These are phyloP conservation scores for Caenorhabditis plicata DNA, from an alignment of 2,888 invertebrate genomes.

Conservation along the genomic window DNA sequence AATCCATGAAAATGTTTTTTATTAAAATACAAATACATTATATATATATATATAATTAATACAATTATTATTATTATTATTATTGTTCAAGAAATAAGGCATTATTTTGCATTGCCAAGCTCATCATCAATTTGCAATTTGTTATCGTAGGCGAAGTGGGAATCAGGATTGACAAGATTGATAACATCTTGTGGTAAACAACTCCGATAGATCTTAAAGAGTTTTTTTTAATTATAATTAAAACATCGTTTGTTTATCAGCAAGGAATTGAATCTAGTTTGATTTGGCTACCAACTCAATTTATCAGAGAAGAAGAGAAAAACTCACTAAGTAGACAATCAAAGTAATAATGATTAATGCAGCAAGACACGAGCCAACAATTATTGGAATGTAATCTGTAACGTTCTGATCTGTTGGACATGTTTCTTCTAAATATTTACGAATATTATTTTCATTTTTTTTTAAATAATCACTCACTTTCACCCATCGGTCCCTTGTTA, in stretches of 20 bases:
- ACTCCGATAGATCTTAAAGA: constrained; percentile 42
- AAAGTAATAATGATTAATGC: constrained; percentile 38
- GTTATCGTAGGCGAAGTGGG: constrained; percentile 30
- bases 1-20: too few relatives aligned
- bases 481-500: too few relatives aligned
- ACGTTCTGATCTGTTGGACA: constrained; percentile 42
- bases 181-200: constrained; percentile 42
- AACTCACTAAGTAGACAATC: constrained; percentile 38
- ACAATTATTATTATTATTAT: constrained; percentile 4
- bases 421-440: constrained; percentile 25
- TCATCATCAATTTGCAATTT: constrained; percentile 15
- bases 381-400: constrained; percentile 44
- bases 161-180: constrained; percentile 36
- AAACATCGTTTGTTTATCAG: too few relatives aligned
- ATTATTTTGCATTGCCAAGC: too few relatives aligned
- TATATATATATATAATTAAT: neutral
- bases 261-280: neutral
- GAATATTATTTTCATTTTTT: neutral
- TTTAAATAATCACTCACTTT: constrained; percentile 10
- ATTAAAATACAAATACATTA: neutral
- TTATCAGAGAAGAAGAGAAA: neutral
- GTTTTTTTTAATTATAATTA: too few relatives aligned
- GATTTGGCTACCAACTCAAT: neutral
- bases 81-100: too few relatives aligned
- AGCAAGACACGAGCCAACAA: constrained; percentile 42